Evolutionary conservation across 2,797 vertebrate species (phyloP).

Genomic region (Podargus strigoides): DNA sequence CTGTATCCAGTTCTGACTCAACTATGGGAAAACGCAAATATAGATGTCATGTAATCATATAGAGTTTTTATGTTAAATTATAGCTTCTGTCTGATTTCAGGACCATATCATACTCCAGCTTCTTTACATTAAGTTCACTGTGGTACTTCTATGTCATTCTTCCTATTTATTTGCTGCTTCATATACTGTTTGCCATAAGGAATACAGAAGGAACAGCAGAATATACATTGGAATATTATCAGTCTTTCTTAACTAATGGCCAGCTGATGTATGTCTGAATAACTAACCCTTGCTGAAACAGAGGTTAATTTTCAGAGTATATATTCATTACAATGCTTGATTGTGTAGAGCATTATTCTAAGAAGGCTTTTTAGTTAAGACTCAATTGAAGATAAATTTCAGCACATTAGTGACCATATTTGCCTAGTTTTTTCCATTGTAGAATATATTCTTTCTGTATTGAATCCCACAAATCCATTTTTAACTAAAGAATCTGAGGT

Average conservation of each 20-base stretch:
- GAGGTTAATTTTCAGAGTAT: neutral
- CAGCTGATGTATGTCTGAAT: neutral
- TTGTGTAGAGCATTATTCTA: neutral
- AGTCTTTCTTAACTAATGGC: neutral
- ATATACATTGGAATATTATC: neutral
- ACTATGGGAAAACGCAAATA: neutral
- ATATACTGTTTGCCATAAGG: neutral
- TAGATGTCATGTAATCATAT: neutral
- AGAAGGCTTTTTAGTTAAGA: neutral
- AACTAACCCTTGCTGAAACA: neutral
- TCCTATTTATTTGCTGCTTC: neutral
- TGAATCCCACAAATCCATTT: neutral
- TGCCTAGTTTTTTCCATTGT: neutral
- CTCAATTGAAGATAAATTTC: neutral
- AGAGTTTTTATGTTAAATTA: neutral
- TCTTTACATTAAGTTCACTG: neutral
- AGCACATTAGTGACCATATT: neutral
- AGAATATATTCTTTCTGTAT: neutral
- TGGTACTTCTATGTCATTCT: neutral
- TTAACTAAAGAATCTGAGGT: neutral
- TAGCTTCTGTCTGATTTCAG: neutral
- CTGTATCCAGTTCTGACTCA: neutral
- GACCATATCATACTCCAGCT: neutral
- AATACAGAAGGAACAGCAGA: neutral
- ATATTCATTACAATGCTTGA: neutral